Evolutionary conservation across 2,888 invertebrate genomes (phyloP).

Genomic region (Ormyrus labotus): DNA sequence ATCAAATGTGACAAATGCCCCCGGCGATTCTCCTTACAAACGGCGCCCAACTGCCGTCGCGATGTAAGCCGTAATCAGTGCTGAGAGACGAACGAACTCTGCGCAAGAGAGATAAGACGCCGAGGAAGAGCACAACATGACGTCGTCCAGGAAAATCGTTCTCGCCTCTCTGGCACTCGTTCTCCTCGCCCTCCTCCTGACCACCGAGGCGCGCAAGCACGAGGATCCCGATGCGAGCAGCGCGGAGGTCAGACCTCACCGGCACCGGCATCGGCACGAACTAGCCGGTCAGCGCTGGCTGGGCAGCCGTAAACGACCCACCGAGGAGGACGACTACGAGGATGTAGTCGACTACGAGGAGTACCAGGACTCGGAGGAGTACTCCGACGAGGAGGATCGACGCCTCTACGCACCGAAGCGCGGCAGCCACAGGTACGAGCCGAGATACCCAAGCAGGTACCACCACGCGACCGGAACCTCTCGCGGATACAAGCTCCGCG

Average conservation of each 20-base stretch:
- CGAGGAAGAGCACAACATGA: constrained; percentile 55
- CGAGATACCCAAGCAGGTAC: constrained; percentile 55
- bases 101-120: constrained; percentile 23
- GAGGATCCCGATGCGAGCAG: background rate
- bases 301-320: background rate
- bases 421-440: constrained; percentile 45
- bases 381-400: constrained; percentile 56
- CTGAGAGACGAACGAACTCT: no score
- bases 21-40: no score
- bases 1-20: no score
- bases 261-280: constrained; percentile 71
- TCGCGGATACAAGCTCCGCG: constrained; percentile 28
- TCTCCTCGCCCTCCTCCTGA: constrained; percentile 60
- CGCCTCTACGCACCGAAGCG: constrained; percentile 9
- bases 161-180: constrained; percentile 61
- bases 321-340: constrained; percentile 58
- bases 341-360: constrained; percentile 62
- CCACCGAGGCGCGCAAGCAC: constrained; percentile 48
- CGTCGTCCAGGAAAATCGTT: constrained; percentile 36
- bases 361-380: constrained; percentile 59
- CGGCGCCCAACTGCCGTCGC: no score
- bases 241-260: constrained; percentile 60
- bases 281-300: constrained; percentile 44
- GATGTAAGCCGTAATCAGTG: no score
- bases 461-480: constrained; percentile 35